Evolutionary conservation across 2,113 vertebrate species (phyloP).

Genomic region (Planiliza haematocheilus): DNA sequence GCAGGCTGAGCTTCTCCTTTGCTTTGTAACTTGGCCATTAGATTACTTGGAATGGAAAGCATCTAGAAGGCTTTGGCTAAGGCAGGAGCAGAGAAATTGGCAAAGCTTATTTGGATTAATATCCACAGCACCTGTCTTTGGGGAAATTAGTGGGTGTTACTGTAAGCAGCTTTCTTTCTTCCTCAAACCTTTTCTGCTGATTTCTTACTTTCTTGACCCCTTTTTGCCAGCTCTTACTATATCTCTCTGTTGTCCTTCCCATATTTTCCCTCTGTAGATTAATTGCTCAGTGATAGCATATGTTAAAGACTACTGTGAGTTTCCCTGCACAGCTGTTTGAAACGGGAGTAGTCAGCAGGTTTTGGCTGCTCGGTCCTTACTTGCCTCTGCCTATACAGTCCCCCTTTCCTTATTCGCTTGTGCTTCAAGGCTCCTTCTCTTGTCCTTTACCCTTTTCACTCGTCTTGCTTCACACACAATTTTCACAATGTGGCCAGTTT

Average conservation of each 20-base stretch:
- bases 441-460: slow-evolving; percentile 37
- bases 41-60: slow-evolving; percentile 69
- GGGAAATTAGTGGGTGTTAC: slow-evolving; percentile 75
- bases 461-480: slow-evolving; percentile 24
- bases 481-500: slow-evolving; percentile 22
- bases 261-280: slow-evolving; percentile 59
- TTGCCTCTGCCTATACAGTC: slow-evolving; percentile 43
- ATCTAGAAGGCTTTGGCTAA: slow-evolving; percentile 44
- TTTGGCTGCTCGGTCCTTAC: slow-evolving; percentile 40
- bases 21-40: slow-evolving; percentile 42
- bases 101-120: slow-evolving; percentile 71
- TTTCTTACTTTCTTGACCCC: slow-evolving; percentile 65
- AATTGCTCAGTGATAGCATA: slow-evolving; percentile 65
- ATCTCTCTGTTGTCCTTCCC: slow-evolving; percentile 48
- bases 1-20: slow-evolving; percentile 39
- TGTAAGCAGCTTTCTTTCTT: slow-evolving; percentile 70
- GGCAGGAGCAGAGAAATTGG: slow-evolving; percentile 45
- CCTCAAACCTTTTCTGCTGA: slow-evolving; percentile 68
- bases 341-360: slow-evolving; percentile 68
- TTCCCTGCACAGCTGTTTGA: slow-evolving; percentile 67
- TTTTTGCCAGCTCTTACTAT: slow-evolving; percentile 46
- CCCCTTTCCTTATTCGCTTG: slow-evolving; percentile 29
- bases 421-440: slow-evolving; percentile 35
- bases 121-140: slow-evolving; percentile 70
- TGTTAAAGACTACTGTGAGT: slow-evolving; percentile 68